A percentile compares a stretch with the other conserved stretches of the same genome.
phyloP scores from a whole-genome alignment of 1,140 invertebrate genomes.

The Gonatopus flavifemur region DNA sequence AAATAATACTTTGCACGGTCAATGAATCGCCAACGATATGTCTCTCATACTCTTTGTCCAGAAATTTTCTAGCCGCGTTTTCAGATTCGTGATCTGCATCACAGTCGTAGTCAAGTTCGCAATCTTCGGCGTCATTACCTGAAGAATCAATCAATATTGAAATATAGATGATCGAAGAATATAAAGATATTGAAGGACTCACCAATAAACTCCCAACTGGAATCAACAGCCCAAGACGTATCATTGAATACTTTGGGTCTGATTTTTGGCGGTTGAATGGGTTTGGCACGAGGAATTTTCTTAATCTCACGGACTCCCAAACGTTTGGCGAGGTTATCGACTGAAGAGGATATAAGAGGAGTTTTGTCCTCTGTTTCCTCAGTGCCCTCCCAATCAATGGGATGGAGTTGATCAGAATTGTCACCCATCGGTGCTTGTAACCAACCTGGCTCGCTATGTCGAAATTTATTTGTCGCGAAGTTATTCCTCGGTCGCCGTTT shows the following conservation, averaged over 20 bases:
- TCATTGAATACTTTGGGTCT: constrained; percentile 65
- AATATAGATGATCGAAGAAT: not conserved
- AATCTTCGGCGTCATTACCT: constrained; percentile 57
- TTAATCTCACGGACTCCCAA: constrained; percentile 55
- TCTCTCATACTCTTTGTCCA: constrained; percentile 49
- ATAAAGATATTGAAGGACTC: constrained; percentile 50
- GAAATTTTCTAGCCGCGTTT: constrained; percentile 54
- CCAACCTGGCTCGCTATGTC: constrained; percentile 68
- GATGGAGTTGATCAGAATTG: constrained; percentile 55
- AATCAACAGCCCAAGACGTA: constrained; percentile 80
- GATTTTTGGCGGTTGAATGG: constrained; percentile 70
- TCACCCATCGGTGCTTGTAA: constrained; percentile 52
- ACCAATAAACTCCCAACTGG: constrained; percentile 86
- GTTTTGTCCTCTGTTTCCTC: constrained; percentile 55
- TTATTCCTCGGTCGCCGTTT: constrained; percentile 42
- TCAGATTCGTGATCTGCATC: constrained; percentile 53
- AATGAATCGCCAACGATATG: constrained; percentile 57
- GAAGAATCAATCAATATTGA: constrained; percentile 12
- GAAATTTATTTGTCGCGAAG: constrained; percentile 51
- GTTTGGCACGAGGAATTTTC: constrained; percentile 66
- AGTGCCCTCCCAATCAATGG: constrained; percentile 63
- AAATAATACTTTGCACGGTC: constrained; percentile 76
- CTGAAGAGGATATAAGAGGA: constrained; percentile 66
- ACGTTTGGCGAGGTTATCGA: constrained; percentile 64
- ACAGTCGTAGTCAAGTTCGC: constrained; percentile 59